Evolutionary conservation across 2,797 vertebrate genomes (phyloP).

Genomic region (Nothura maculosa): DNA sequence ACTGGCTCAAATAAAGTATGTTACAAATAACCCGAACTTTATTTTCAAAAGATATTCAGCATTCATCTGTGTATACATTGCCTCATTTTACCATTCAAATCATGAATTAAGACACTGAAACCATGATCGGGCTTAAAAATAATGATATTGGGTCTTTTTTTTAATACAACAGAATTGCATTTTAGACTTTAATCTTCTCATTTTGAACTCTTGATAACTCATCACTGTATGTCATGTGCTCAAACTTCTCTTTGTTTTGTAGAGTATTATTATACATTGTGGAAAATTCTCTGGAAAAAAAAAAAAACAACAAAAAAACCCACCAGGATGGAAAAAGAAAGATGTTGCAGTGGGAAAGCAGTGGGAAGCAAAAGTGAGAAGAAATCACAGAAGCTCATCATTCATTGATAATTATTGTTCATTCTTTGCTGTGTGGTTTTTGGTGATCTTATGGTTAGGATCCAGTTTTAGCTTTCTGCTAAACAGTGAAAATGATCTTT

Average conservation of each 20-base stretch:
- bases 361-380: not conserved
- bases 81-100: not conserved
- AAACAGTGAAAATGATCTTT: too few relatives aligned
- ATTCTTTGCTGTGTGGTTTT: not conserved
- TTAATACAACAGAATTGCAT: not conserved
- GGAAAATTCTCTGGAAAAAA: not conserved
- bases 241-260: not conserved
- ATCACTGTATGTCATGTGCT: not conserved
- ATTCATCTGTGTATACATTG: not conserved
- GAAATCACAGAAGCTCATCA: not conserved
- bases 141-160: not conserved
- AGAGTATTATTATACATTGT: rapidly evolving
- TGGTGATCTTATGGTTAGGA: not conserved
- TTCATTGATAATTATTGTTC: not conserved
- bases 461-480: not conserved
- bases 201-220: not conserved
- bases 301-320: too few relatives aligned
- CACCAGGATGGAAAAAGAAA: not conserved
- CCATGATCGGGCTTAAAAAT: not conserved
- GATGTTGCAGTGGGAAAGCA: not conserved
- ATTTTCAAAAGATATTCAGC: not conserved
- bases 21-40: not conserved
- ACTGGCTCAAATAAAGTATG: not conserved
- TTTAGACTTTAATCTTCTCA: not conserved
- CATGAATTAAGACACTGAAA: not conserved